Evolutionary conservation across 2,113 vertebrate genomes (phyloP).

Genomic region (Blennius ocellaris): DNA sequence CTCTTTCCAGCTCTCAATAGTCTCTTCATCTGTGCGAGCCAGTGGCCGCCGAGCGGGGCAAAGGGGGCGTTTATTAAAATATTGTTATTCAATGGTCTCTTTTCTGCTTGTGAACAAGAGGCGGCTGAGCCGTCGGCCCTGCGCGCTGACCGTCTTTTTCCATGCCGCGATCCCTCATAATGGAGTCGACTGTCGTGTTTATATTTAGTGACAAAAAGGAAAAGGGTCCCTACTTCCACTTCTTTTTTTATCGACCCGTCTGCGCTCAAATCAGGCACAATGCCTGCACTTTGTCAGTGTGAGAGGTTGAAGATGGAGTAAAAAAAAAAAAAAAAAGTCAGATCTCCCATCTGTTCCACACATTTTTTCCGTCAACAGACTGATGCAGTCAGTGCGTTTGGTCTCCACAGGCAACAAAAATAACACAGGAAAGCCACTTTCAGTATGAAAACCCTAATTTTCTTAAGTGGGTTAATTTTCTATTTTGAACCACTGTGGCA

Average conservation of each 20-base stretch:
- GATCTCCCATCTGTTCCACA: conserved; percentile 59
- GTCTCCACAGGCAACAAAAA: conserved; percentile 72
- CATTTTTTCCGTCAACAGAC: conserved; percentile 53
- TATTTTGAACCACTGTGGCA: conserved; percentile 48
- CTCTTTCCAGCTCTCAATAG: conserved; percentile 85
- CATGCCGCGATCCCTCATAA: conserved; percentile 87
- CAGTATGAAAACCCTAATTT: conserved; percentile 37
- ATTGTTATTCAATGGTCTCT: conserved; percentile 95
- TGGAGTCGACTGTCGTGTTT: conserved; percentile 92
- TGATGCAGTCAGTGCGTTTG: conserved; percentile 52
- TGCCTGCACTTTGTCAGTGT: conserved; percentile 74
- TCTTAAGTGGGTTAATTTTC: conserved; percentile 60
- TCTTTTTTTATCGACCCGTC: conserved; percentile 67
- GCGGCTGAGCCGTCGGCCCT: conserved; percentile 89
- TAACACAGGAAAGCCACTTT: conserved; percentile 37
- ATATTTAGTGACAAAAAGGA: conserved; percentile 88
- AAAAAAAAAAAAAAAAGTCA: conserved; percentile 59
- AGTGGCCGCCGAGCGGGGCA: conserved; percentile 79
- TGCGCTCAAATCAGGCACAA: conserved; percentile 81
- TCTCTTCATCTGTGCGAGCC: conserved; percentile 82
- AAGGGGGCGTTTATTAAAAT: conserved; percentile 87
- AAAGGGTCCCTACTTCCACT: conserved; percentile 77
- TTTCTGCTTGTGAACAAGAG: conserved; percentile 89
- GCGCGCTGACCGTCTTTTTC: conserved; percentile 89
- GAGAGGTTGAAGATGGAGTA: conserved; percentile 50